Conservation (phyloP, 2,888 invertebrate species). For the Automeris io region DNA sequence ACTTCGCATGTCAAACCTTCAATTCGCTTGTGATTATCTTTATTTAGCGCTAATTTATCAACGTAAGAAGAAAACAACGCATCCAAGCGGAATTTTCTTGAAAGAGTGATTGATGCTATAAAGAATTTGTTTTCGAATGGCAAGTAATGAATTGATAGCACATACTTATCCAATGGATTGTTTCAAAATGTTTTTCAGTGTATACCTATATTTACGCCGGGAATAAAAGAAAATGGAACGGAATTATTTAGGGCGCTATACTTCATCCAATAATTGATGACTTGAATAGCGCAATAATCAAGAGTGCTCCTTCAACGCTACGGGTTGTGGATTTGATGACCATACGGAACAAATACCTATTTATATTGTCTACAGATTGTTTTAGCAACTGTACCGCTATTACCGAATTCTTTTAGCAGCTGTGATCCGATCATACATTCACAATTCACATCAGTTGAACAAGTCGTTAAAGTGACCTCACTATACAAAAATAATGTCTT, state of each 20-base stretch:
- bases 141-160: conserved; percentile 1
- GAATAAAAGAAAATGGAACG: neutral
- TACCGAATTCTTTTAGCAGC: no score
- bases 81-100: conserved; percentile 31
- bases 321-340: no score
- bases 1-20: conserved; percentile 69
- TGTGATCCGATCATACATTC: no score
- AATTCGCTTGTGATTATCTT: conserved; percentile 68
- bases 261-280: no score
- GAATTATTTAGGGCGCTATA: neutral
- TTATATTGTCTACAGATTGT: no score
- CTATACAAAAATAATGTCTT: no score
- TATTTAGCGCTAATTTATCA: conserved; percentile 69
- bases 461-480: no score
- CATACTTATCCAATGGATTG: conserved; percentile 3
- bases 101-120: conserved; percentile 10
- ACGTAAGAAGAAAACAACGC: conserved; percentile 32
- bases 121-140: conserved; percentile 1
- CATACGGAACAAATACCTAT: no score
- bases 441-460: no score
- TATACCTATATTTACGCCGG: neutral
- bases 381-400: no score
- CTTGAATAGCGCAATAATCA: no score
- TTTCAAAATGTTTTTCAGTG: conserved; percentile 4
- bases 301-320: no score